Evolutionary conservation across 2,113 vertebrate genomes (phyloP).

Genomic region (Brachirus orientalis): DNA sequence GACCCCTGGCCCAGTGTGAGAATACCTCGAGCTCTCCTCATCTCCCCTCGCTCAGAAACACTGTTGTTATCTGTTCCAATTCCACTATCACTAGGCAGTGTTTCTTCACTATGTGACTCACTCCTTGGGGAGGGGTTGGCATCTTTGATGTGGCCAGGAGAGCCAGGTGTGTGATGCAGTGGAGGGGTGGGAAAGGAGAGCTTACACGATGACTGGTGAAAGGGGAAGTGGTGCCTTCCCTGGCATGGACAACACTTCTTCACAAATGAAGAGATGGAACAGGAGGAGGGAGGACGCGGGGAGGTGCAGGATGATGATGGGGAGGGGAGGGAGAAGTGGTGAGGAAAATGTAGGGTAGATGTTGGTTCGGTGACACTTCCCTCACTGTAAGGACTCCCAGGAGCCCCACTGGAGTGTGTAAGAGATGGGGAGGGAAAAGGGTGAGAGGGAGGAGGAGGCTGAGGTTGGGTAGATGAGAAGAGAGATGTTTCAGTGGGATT

Average conservation of each 20-base stretch:
- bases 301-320: slow-evolving; percentile 75
- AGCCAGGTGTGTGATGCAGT: slow-evolving; percentile 65
- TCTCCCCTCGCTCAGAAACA: slow-evolving; percentile 89
- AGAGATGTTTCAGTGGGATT: slow-evolving; percentile 80
- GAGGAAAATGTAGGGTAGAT: slow-evolving; percentile 67
- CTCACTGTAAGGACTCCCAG: slow-evolving; percentile 92
- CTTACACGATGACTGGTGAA: slow-evolving; percentile 80
- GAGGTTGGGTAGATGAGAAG: slow-evolving; percentile 77
- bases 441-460: slow-evolving; percentile 77
- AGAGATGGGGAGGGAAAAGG: slow-evolving; percentile 88
- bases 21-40: slow-evolving; percentile 68
- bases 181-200: slow-evolving; percentile 82
- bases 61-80: slow-evolving; percentile 95
- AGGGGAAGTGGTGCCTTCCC: slow-evolving; percentile 76
- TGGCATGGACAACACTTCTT: slow-evolving; percentile 83
- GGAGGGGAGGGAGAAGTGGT: slow-evolving; percentile 74
- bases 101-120: slow-evolving; percentile 93
- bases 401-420: slow-evolving; percentile 91
- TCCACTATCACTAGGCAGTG: slow-evolving; percentile 91
- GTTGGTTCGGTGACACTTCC: slow-evolving; percentile 87
- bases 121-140: slow-evolving; percentile 91
- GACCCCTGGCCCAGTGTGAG: slow-evolving; percentile 73
- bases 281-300: slow-evolving; percentile 71
- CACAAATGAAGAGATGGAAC: slow-evolving; percentile 82
- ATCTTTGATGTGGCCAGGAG: slow-evolving; percentile 87